Conservation (phyloP, 2,888 invertebrate genomes). For the Strigamia maritima region DNA sequence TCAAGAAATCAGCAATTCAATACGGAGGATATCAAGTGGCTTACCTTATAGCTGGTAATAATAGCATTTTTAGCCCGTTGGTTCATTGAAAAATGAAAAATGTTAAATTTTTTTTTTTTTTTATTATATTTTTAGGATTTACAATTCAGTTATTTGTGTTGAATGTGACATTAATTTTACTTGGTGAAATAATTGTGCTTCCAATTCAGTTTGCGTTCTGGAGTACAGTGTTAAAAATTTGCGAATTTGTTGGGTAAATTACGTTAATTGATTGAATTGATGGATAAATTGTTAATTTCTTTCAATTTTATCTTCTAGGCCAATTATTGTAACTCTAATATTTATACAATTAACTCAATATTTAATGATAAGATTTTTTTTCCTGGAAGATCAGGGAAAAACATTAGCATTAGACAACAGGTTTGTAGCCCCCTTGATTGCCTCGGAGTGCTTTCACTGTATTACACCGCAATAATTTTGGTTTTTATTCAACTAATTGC, state of each 20-base stretch:
- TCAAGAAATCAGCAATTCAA: background rate
- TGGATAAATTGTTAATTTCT: background rate
- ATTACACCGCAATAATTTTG: too few species aligned
- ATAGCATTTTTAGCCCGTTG: too few species aligned
- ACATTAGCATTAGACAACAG: constrained; percentile 18
- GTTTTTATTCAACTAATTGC: too few species aligned
- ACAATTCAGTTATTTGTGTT: background rate
- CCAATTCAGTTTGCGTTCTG: background rate
- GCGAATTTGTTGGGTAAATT: background rate
- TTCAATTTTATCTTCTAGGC: background rate
- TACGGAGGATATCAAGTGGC: background rate
- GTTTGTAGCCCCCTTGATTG: too few species aligned
- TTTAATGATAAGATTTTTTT: background rate
- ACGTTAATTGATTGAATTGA: background rate
- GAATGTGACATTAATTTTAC: background rate
- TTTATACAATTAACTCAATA: background rate
- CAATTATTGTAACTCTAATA: background rate
- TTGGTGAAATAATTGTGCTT: background rate
- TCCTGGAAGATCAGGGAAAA: background rate
- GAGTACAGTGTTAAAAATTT: background rate
- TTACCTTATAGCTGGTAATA: background rate
- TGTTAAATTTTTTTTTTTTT: too few species aligned
- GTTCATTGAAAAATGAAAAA: too few species aligned
- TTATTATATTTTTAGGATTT: background rate
- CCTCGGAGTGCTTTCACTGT: too few species aligned